These are phyloP conservation scores for Onychostruthus taczanowskii DNA, from an alignment of 2,113 vertebrate species.

Conservation along the genomic window DNA sequence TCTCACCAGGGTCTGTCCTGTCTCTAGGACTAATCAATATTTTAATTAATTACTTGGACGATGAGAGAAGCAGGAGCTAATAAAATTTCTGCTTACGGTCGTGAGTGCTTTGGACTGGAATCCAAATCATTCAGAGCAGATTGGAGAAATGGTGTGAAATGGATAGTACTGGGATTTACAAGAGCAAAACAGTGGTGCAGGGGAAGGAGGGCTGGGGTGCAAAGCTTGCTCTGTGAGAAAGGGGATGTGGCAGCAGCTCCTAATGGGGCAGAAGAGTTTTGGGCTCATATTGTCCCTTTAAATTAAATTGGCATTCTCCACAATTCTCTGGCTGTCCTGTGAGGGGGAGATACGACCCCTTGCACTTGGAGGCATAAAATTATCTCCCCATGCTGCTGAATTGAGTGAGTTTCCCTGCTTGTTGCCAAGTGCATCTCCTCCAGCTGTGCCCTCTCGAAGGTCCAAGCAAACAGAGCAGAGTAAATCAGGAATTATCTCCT, in stretches of 20 bases:
- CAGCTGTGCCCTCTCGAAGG: not conserved
- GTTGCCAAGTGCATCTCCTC: not conserved
- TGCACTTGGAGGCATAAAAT: not conserved
- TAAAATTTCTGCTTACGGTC: not conserved
- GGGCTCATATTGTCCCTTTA: not conserved
- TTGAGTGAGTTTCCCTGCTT: accelerated
- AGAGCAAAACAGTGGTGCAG: accelerated
- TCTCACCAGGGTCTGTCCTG: not conserved
- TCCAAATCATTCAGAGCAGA: not conserved
- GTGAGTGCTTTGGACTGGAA: accelerated
- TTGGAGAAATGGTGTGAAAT: not conserved
- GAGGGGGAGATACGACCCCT: accelerated
- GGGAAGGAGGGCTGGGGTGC: not conserved
- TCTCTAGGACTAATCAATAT: conserved; percentile 14
- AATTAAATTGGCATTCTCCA: not conserved
- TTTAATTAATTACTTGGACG: not conserved
- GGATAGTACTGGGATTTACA: accelerated
- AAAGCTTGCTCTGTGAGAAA: not conserved
- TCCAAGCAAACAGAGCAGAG: conserved; percentile 27
- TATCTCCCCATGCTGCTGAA: accelerated
- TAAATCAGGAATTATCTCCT: not conserved
- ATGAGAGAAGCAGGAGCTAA: not conserved
- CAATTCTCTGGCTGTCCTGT: not conserved
- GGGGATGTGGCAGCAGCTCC: not conserved
- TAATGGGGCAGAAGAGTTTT: not conserved